phyloP scores from a whole-genome alignment of 2,888 invertebrate species.

The Agrilus mali region DNA sequence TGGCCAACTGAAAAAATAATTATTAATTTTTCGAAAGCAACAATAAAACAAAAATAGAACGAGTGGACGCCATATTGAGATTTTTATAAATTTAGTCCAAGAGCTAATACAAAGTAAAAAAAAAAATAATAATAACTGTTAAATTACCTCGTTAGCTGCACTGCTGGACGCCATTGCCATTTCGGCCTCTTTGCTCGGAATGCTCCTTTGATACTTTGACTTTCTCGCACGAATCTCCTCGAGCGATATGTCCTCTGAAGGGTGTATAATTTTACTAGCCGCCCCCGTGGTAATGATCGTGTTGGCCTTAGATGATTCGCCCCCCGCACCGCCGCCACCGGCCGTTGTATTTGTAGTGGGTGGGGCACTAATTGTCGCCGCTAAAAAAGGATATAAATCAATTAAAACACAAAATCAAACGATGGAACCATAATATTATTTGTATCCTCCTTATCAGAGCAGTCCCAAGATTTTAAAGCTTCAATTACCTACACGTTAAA shows the following conservation, averaged over 20 bases:
- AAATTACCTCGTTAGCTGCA: constrained; percentile 27
- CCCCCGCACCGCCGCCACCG: constrained; percentile 14
- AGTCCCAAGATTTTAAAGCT: no score
- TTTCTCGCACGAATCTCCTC: constrained; percentile 69
- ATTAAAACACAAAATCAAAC: no score
- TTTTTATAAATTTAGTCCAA: no score
- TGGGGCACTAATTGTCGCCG: constrained; percentile 66
- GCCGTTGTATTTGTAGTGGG: constrained; percentile 45
- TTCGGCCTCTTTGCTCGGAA: constrained; percentile 26
- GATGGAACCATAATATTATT: no score
- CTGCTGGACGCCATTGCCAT: constrained; percentile 23
- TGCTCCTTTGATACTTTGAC: constrained; percentile 44
- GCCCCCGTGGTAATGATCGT: constrained; percentile 70
- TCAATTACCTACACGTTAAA: no score
- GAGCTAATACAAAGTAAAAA: no score
- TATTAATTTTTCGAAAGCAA: no score
- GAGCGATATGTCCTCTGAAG: constrained; percentile 82
- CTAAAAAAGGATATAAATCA: constrained; percentile 26
- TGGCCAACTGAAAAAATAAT: constrained; percentile 25
- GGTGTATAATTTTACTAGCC: constrained; percentile 84
- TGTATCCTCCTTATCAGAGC: no score
- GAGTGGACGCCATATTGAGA: no score
- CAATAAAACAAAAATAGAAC: no score
- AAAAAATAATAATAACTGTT: no score
- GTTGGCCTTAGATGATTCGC: constrained; percentile 28